These are phyloP conservation scores for Drosophila lini DNA, from an alignment of 1,140 invertebrate genomes.

Conservation along the genomic window DNA sequence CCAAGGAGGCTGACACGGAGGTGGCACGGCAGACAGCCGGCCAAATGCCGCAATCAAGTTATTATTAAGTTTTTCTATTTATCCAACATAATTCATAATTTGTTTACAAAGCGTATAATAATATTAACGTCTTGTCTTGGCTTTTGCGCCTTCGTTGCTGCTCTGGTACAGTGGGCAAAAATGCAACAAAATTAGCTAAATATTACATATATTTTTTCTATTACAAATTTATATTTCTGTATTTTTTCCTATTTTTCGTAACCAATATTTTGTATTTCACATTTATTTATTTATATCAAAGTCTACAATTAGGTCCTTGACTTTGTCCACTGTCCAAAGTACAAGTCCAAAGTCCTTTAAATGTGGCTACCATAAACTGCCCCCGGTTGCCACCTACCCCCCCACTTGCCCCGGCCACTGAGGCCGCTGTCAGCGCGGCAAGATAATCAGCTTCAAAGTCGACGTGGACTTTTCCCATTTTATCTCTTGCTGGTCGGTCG, in stretches of 20 bases:
- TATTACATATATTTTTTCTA: neutral
- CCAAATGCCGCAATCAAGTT: constrained; percentile 82
- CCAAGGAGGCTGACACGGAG: constrained; percentile 13
- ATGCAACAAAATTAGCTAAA: rapidly evolving
- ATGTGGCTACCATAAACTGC: constrained; percentile 20
- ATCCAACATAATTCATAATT: constrained; percentile 83
- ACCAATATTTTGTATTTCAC: too few relatives aligned
- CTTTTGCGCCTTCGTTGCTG: constrained; percentile 25
- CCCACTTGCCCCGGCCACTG: constrained; percentile 10
- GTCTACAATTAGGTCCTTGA: too few relatives aligned
- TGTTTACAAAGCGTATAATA: constrained; percentile 83
- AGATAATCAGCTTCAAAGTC: constrained; percentile 71
- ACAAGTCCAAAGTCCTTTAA: constrained; percentile 8
- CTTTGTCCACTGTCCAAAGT: neutral
- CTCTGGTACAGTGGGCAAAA: neutral
- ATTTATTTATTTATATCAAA: too few relatives aligned
- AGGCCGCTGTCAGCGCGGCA: constrained; percentile 66
- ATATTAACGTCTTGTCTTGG: constrained; percentile 77
- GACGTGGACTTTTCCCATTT: constrained; percentile 49
- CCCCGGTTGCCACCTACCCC: constrained; percentile 15
- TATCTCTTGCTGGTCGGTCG: constrained; percentile 28
- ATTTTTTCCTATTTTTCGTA: neutral
- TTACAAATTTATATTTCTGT: neutral
- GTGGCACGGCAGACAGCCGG: constrained; percentile 12
- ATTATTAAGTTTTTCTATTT: constrained; percentile 83